Conservation (phyloP, 30 jellyfish, hydroid and myxozoan species). For the Aurelia aurita complex sp. Pacific region DNA sequence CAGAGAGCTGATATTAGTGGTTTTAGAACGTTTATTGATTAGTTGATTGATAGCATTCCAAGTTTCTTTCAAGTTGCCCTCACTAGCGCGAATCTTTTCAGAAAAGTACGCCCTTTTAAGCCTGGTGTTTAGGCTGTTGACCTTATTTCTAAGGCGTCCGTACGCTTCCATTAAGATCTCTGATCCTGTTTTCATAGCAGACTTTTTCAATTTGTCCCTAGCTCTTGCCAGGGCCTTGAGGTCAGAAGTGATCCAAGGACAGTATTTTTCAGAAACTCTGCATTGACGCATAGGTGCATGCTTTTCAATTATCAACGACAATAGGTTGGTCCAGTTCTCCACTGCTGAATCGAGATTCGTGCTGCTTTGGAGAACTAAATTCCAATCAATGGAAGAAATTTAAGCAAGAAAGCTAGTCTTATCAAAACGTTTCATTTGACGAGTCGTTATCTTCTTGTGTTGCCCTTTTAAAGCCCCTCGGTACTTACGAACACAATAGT, state of each 20-base stretch:
- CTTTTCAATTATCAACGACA: conserved; percentile 29
- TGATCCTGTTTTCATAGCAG: neutral
- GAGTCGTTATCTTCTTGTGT: conserved; percentile 3
- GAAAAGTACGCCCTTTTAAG: conserved; percentile 14
- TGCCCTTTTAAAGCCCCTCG: conserved; percentile 15
- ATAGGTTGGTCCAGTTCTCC: conserved; percentile 33
- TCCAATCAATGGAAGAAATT: conserved; percentile 6
- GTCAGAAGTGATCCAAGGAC: conserved; percentile 35
- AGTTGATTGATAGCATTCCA: conserved; percentile 38
- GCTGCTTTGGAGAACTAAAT: neutral
- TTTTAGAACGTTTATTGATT: conserved; percentile 12
- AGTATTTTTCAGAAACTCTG: conserved; percentile 14
- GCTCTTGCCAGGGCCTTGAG: neutral
- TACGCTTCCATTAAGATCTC: conserved; percentile 15
- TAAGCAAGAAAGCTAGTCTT: neutral
- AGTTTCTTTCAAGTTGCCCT: conserved; percentile 30
- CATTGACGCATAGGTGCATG: conserved; percentile 51
- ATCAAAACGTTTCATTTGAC: conserved; percentile 3
- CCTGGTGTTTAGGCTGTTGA: conserved; percentile 17
- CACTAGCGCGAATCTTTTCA: neutral
- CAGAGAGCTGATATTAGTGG: conserved; percentile 14
- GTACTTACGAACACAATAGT: conserved; percentile 67
- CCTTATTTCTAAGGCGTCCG: conserved; percentile 31
- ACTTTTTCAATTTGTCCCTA: conserved; percentile 15
- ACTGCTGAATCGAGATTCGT: conserved; percentile 2